Percentiles rank a stretch among this genome's conserved stretches.
phyloP scores from a whole-genome alignment of 1,140 invertebrate species.

The Hermatobates lingyangjiaoensis region DNA sequence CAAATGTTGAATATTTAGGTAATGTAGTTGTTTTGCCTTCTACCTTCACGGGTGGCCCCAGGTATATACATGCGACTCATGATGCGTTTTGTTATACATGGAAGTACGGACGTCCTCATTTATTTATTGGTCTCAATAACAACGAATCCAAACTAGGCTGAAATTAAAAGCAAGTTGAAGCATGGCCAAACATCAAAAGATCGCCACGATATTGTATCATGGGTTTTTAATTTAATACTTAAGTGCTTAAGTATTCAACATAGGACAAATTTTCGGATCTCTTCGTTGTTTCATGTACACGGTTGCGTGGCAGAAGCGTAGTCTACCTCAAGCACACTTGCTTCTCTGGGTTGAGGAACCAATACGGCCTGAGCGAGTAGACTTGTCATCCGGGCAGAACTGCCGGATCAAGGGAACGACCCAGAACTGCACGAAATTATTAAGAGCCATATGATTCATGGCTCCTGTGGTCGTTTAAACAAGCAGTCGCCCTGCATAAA shows the following conservation, averaged over 20 bases:
- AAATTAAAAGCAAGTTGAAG: too few relatives aligned
- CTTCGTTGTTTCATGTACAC: constrained; percentile 22
- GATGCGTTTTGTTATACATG: too few relatives aligned
- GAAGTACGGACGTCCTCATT: too few relatives aligned
- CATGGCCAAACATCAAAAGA: neutral
- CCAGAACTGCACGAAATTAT: constrained; percentile 25
- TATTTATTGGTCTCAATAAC: too few relatives aligned
- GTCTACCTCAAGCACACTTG: constrained; percentile 29
- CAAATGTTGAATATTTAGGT: too few relatives aligned
- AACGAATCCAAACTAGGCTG: too few relatives aligned
- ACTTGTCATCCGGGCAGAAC: constrained; percentile 32
- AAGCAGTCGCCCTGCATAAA: constrained; percentile 27
- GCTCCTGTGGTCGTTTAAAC: constrained; percentile 30
- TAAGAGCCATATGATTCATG: constrained; percentile 30
- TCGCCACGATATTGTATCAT: neutral
- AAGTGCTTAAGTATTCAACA: constrained; percentile 5
- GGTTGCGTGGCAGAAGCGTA: constrained; percentile 29
- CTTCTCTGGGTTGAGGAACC: constrained; percentile 26
- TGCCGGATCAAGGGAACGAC: constrained; percentile 28
- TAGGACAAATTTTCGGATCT: constrained; percentile 20
- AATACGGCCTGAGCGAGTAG: constrained; percentile 30
- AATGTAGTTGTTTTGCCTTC: too few relatives aligned
- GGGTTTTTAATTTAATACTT: constrained; percentile 9
- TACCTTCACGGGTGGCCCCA: too few relatives aligned
- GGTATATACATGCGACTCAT: too few relatives aligned